Base-by-base conservation (phyloP, 1,140 invertebrate genomes). In the Tetragonula clypearis region DNA sequence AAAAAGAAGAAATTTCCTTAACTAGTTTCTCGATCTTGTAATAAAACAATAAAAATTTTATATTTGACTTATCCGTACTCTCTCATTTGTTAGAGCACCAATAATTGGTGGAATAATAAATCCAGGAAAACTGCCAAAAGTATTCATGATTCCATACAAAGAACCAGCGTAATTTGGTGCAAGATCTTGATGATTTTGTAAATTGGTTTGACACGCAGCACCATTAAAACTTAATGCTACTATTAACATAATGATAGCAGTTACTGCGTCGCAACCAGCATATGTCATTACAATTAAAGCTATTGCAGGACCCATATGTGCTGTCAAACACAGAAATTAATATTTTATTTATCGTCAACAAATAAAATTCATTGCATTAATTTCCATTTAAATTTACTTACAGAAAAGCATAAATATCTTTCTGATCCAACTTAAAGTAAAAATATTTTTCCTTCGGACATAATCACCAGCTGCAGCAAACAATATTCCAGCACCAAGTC, bases 151-250 rank as follows among this genome's bases (percentile, higher is more conserved):
- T 30, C 97, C 97, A 84, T 97, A 97, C 15, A 97, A 92, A 2
- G 97, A 96, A 62, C 97, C 97, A 30, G 98, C 98, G 95, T 96
- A 97, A 93, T 98, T 98, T 3, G 97, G 97, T 0, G 97, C 97
- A 60, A 98, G 94, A 94, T 98, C 97, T 94, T 98, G 96, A 85
- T 98, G 97, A 92, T 98, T 98, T 90, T 97, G 97, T 90, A 98
- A 95, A 94, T 96, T 98, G 0, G 98, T 98, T 76, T 98, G 95
- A 35, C 97, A 98, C 0, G 97, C 97, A 66, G 98, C 97, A 0
- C 98, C 98, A 86, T 98, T 98, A 30, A 98, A 96, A 2, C 97
- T 97, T 88, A 98, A 95, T 0, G 98, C 97, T 66, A 97, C 90
- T 21, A 97, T 97, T 83, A 98, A 95, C 87, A 98, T 95, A 2